Evolutionary conservation across 2,113 vertebrate genomes (phyloP).

Genomic region (Panthera uncia): DNA sequence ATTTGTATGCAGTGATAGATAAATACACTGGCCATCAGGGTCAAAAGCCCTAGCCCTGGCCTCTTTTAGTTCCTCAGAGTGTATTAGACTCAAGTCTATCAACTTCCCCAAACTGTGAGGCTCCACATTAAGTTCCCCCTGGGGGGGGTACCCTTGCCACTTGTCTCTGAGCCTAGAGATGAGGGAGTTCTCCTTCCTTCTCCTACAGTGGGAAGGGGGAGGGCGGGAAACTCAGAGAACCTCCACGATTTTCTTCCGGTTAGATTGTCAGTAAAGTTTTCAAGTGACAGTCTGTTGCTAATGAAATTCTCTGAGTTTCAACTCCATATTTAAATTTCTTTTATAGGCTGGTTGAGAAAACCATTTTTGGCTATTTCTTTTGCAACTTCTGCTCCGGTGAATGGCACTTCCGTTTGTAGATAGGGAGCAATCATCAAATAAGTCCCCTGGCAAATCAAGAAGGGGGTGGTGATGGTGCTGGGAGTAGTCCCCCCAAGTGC

Average conservation of each 20-base stretch:
- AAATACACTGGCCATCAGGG: background rate
- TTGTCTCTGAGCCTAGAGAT: background rate
- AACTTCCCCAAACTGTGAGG: background rate
- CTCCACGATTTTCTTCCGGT: background rate
- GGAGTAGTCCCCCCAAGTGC: too few relatives aligned
- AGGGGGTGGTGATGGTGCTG: background rate
- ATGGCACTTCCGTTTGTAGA: background rate
- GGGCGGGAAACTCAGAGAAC: background rate
- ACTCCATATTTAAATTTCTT: background rate
- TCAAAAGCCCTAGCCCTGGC: background rate
- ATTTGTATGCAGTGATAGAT: background rate
- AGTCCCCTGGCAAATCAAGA: background rate
- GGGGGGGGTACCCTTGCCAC: fast-evolving
- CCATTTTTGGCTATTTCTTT: background rate
- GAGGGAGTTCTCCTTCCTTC: background rate
- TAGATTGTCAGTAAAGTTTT: background rate
- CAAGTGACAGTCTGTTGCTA: background rate
- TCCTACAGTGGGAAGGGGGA: background rate
- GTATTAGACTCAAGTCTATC: background rate
- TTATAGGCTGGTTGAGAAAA: background rate
- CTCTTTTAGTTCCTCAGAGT: background rate
- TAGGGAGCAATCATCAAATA: background rate
- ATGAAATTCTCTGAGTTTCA: background rate
- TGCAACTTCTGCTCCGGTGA: background rate
- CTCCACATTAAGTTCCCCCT: too few relatives aligned